A percentile compares a stretch with the other conserved stretches of the same genome.
Evolutionary conservation across 2,113 vertebrate genomes (phyloP).

Genomic region (Macquaria ambigua): DNA sequence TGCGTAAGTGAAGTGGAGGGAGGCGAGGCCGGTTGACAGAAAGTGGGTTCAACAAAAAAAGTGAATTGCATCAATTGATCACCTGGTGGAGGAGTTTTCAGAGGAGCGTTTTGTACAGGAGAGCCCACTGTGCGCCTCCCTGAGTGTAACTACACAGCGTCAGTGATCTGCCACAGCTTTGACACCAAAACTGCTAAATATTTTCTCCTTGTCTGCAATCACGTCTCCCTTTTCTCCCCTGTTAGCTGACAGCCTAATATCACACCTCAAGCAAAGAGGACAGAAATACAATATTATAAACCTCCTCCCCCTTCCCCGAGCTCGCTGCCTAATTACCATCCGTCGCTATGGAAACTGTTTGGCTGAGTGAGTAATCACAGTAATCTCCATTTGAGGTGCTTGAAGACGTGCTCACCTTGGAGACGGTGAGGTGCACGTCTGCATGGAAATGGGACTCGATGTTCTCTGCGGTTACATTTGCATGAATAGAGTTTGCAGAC

Average conservation of each 20-base stretch:
- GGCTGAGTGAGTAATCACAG: constrained; percentile 83
- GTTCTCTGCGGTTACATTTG: constrained; percentile 40
- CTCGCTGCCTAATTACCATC: constrained; percentile 76
- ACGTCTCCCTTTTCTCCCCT: constrained; percentile 54
- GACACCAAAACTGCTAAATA: constrained; percentile 72
- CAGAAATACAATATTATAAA: constrained; percentile 77
- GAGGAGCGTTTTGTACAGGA: neutral
- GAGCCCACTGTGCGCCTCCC: constrained; percentile 14
- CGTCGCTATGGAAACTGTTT: constrained; percentile 79
- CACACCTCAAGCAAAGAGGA: constrained; percentile 71
- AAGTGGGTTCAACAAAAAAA: neutral
- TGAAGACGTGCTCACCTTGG: constrained; percentile 78
- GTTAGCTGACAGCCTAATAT: constrained; percentile 78
- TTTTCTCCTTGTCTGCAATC: constrained; percentile 73
- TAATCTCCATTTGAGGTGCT: constrained; percentile 81
- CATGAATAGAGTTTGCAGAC: constrained; percentile 48
- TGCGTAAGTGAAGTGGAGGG: neutral
- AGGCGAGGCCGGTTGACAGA: neutral
- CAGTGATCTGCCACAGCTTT: constrained; percentile 68
- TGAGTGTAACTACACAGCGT: constrained; percentile 10
- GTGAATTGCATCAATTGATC: neutral
- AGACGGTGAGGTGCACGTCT: constrained; percentile 70
- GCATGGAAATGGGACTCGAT: constrained; percentile 41
- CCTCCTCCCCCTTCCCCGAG: constrained; percentile 46
- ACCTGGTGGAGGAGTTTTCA: constrained; percentile 6